Conservation (phyloP, 2,888 invertebrate species). For the Tridacna gigas region DNA sequence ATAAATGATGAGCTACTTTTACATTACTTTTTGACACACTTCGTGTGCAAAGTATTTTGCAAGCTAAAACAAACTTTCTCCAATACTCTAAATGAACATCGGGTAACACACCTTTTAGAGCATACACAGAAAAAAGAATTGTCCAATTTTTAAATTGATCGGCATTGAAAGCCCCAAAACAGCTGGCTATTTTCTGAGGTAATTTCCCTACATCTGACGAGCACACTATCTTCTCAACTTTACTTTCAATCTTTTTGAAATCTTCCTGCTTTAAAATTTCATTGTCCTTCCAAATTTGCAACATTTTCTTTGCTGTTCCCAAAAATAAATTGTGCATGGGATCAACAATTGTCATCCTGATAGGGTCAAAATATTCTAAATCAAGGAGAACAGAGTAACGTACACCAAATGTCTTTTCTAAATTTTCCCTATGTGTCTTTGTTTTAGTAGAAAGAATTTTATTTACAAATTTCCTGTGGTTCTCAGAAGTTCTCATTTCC, state of each 20-base stretch:
- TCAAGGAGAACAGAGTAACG: conserved; percentile 34
- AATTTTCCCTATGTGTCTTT: conserved; percentile 11
- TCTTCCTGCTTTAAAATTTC: conserved; percentile 23
- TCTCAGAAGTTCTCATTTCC: neutral
- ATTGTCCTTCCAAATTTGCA: conserved; percentile 36
- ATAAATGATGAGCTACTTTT: neutral
- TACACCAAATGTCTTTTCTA: conserved; percentile 32
- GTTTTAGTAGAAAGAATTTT: neutral
- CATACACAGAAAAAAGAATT: conserved; percentile 38
- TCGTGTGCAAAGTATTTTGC: neutral
- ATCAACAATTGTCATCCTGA: conserved; percentile 42
- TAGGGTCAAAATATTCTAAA: conserved; percentile 41
- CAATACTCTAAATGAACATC: neutral
- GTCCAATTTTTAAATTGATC: conserved; percentile 44
- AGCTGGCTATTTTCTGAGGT: conserved; percentile 36
- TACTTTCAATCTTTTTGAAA: neutral
- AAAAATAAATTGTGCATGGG: conserved; percentile 43
- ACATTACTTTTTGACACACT: neutral
- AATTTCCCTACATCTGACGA: conserved; percentile 21
- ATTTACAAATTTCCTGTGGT: neutral
- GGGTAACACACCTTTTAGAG: conserved; percentile 22
- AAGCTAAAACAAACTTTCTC: conserved; percentile 1
- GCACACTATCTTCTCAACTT: neutral
- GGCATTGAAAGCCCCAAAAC: conserved; percentile 25
- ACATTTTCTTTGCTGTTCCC: conserved; percentile 34